Evolutionary conservation across 1,140 invertebrate species (phyloP).

Genomic region (Brachionus koreanus): DNA sequence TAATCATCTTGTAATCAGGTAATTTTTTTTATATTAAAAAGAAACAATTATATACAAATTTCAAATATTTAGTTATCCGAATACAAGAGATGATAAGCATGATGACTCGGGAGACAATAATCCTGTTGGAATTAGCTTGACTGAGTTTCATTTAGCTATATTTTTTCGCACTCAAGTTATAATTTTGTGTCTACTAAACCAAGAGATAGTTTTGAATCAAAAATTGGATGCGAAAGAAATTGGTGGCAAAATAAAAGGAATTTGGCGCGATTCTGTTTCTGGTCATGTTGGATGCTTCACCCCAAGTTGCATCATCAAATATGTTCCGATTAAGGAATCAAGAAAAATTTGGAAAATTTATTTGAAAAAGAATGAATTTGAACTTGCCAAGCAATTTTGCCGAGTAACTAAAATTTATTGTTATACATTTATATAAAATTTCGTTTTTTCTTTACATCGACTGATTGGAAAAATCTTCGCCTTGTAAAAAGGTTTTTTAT

Average conservation of each 20-base stretch:
- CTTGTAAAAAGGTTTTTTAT: too few relatives aligned
- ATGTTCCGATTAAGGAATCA: conserved; percentile 35
- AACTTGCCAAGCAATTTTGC: conserved; percentile 68
- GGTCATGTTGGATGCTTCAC: conserved; percentile 58
- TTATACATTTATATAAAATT: too few relatives aligned
- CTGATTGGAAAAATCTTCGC: too few relatives aligned
- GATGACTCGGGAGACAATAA: not conserved
- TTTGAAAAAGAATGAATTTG: conserved; percentile 78
- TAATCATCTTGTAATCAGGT: conserved; percentile 35
- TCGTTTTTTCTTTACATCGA: too few relatives aligned
- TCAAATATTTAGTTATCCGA: not conserved
- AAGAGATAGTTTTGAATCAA: conserved; percentile 35
- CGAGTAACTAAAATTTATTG: conserved; percentile 48
- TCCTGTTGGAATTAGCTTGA: conserved; percentile 29
- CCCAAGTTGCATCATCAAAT: conserved; percentile 44
- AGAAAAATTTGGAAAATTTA: conserved; percentile 68
- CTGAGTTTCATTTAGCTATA: conserved; percentile 35
- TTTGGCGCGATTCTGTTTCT: not conserved
- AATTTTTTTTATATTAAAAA: not conserved
- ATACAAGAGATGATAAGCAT: not conserved
- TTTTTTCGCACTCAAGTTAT: conserved; percentile 7
- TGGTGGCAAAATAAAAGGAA: conserved; percentile 18
- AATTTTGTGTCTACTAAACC: conserved; percentile 29
- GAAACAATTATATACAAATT: not conserved
- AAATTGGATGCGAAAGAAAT: conserved; percentile 26